Base-by-base conservation (phyloP, 37 sponge, comb jelly and placozoan genomes). In the Agelas oroides region DNA sequence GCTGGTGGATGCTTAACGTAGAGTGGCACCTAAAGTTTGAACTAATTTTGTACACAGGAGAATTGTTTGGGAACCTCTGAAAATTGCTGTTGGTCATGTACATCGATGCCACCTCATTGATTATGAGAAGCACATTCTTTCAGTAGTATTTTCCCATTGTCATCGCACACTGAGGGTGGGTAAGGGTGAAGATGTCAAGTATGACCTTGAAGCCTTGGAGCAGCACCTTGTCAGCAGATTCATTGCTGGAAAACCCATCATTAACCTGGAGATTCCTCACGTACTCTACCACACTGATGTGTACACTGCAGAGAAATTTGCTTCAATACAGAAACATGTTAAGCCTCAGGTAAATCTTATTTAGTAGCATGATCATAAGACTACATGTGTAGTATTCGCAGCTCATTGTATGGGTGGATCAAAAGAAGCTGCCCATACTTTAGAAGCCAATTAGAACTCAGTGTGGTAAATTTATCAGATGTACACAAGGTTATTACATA, bases 141-240 rank as follows among this genome's bases (percentile, higher is more conserved):
- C 93, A 15, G 54, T 92, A 18, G 56, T 92, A 21, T 77, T 88
- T 46, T 60, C 85, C 65, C 88, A 92, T 71, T 88, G 88, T 33
- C 84, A 78, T 30, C 84, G 88, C 85, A 83, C 93, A 37, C 81
- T 88, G 53, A 37, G 27, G 14, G 40, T 39, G 40, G 93, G 93
- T 11, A 63, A 84, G 53, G 93, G 89, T 14, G 68, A 69, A 25
- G 73, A 84, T 18, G 71, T 92, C 23, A 52, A 65, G 53, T 92
- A 92, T 67, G 85, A 92, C 77, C 68, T 75, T 35, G 37, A 46
- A 12, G 89, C 93, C 46, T 71, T 92, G 31, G 93, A 92, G 82
- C 83, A 84, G 36, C 85, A 88, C 64, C 61, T 92, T 31, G 74
- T 82, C 17, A 78, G 84, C 80, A 30, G 85, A 57, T 92, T 92